phyloP scores from a whole-genome alignment of 2,888 invertebrate genomes.

The Ctena decussata region DNA sequence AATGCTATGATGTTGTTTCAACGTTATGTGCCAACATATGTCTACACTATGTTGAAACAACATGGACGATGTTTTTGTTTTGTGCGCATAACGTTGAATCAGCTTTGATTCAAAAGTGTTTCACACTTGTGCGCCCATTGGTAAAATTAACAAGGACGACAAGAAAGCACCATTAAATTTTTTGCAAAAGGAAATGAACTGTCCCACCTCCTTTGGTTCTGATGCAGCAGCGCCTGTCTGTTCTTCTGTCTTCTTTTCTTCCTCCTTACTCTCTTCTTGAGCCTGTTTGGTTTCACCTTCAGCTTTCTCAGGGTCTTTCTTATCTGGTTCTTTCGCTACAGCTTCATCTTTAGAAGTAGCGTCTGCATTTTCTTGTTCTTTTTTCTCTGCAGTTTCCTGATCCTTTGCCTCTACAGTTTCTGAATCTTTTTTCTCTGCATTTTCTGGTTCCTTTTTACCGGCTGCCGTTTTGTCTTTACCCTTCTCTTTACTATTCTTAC shows the following conservation, averaged over 20 bases:
- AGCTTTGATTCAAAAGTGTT: no score
- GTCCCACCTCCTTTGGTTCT: not conserved
- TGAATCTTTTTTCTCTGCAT: not conserved
- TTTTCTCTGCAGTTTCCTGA: not conserved
- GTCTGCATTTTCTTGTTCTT: not conserved
- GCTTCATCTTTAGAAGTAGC: not conserved
- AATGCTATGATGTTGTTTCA: no score
- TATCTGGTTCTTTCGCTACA: not conserved
- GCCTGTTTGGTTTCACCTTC: slow-evolving; percentile 28
- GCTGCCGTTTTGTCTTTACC: not conserved
- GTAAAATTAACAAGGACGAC: no score
- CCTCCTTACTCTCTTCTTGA: slow-evolving; percentile 14
- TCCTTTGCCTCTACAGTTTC: not conserved
- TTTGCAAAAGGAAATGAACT: no score
- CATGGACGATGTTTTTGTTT: no score
- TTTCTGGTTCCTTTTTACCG: not conserved
- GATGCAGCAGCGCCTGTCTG: not conserved
- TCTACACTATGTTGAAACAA: no score
- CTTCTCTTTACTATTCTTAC: not conserved
- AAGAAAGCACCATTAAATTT: no score
- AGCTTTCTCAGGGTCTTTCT: slow-evolving; percentile 13
- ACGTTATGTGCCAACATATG: no score
- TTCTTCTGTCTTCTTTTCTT: slow-evolving; percentile 2
- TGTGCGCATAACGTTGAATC: no score
- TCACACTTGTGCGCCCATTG: no score